Base-by-base conservation (phyloP, 2,797 vertebrate genomes). In the Melanotaenia parkinsoni region DNA sequence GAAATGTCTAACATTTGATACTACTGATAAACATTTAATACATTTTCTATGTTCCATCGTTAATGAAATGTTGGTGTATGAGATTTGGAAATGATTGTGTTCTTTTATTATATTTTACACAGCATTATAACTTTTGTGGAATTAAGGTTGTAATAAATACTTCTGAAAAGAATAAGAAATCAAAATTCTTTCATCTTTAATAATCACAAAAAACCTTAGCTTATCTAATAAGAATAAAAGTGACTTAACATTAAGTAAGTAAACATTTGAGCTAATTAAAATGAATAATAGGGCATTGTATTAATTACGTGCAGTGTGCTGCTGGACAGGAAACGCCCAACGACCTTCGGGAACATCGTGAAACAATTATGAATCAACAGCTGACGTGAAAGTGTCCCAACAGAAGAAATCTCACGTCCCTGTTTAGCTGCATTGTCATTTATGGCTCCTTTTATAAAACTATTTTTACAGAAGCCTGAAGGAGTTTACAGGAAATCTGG, bases 401-500 rank as follows among this genome's bases (percentile, higher is more conserved):
- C 20, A 60, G 40, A 75, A 61, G 58, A 78, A 58, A 70, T 58
- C 18, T n/a, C 4, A 30, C 1, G 45, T 81, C 74, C 76, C 70
- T 72, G 66, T 81, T 82, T 80, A 80, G 82, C 72, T 73, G 64
- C 84, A 82, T 77, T 89, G 87, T 89, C 56, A 81, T 82, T 73
- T 63, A 79, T 22, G 30, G 26, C 62, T 84, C 64, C 75, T 22
- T 77, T 79, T 53, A 79, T 58, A 64, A 78, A 83, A 67, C 45
- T 70, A 63, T 74, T 86, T 84, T 72, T 68, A 66, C 54, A 70
- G 51, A 30, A 58, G 50, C 32, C 72, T 81, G 66, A 68, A 80
- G 57, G 81, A 82, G 76, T 87, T 88, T 83, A 85, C 89, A 81
- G 90, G 89, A 93, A 92, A 86, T 80, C n/a, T 81, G 58, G 64